Evolutionary conservation across 1,140 invertebrate genomes (phyloP), one percentile per base, ranked within the genome.

Genomic region (Lasioglossum albipes): DNA sequence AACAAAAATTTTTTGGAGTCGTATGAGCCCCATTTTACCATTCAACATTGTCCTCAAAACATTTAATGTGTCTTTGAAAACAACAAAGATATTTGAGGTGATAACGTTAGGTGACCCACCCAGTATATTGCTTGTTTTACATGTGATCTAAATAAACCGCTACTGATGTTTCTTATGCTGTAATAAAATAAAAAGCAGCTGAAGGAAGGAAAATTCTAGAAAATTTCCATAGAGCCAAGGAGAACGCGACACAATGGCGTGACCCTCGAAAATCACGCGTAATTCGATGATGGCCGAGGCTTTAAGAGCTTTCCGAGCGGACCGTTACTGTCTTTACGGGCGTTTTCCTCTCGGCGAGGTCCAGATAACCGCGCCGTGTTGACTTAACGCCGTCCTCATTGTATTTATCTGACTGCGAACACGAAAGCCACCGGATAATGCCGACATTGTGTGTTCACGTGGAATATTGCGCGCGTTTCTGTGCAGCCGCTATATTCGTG

Each of bases 341-440:
- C 73, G 59, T 75, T 54, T 77, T 71, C 52, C 20, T 84, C 27
- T 65, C 42, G 62, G 27, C 41, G 52, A 62, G 65, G 78, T 61
- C 36, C 52, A 77, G 78, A 81, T 86, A 85, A 81, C 75, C 73
- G 49, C 52, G 49, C 71, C 41, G 45, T 61, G 81, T 83, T 84
- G 69, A 85, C 83, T 84, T 81, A 84, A 81, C 61, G 68, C 83
- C 57, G 62, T 71, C 42, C 57, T 70, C 62, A 69, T 84, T 85
- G 78, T 74, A 81, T 85, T 84, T 85, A 84, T 85, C 78, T 45
- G 76, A 54, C 52, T 69, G 76, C 73, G 66, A 27, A 62, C 84
- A 77, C 73, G 64, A 69, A 22, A 69, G 22, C 42, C 59, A 22
- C 49, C 64, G 57, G 73, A 85, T 84, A 81, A 84, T 74, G 36